Evolutionary conservation across 2,113 vertebrate genomes (phyloP), one percentile per base, ranked within the genome.

Genomic region (Syrmaticus mikado): DNA sequence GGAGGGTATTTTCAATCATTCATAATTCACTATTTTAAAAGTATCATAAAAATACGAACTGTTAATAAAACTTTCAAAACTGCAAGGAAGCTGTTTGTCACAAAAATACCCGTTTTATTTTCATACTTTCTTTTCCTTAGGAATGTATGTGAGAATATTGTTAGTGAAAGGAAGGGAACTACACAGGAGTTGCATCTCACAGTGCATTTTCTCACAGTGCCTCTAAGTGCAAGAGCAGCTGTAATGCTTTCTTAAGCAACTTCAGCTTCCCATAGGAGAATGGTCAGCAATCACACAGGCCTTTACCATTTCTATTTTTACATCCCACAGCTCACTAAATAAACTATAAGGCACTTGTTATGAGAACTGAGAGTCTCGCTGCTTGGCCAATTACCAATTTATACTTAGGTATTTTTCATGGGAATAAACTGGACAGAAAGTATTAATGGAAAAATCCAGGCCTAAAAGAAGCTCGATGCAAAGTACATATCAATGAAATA

Each of bases 1-100:
- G 97, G 97, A 98, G 98, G 98, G 98, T 98, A 98, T 99, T 98
- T 99, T 98, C 94, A 95, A 84, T 96, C 71, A 46, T 96, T 98
- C 96, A 97, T 97, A 98, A 98, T 96, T 97, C 97, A 97, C 95
- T 96, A 94, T 97, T 97, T 98, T 97, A 97, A 97, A 98, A 97
- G 97, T 97, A 97, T 96, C 97, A 97, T 97, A 97, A 97, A 97
- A 97, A 96, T 68, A 89, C 93, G 95, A 97, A 90, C 95, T 96
- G 94, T 97, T 98, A 97, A 97, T 97, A 98, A 98, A 98, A 97
- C 93, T 96, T 97, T 92, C 88, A 96, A 96, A 91, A 87, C 92
- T 96, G 87, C 91, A 95, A 71, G 4, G 74, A 30, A 89, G 84
- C 58, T 66, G 28, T 92, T 65, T 96, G 82, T 73, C 74, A 67